Conservation (phyloP, 30 jellyfish, hydroid and myxozoan species). For the Aurelia aurita region DNA sequence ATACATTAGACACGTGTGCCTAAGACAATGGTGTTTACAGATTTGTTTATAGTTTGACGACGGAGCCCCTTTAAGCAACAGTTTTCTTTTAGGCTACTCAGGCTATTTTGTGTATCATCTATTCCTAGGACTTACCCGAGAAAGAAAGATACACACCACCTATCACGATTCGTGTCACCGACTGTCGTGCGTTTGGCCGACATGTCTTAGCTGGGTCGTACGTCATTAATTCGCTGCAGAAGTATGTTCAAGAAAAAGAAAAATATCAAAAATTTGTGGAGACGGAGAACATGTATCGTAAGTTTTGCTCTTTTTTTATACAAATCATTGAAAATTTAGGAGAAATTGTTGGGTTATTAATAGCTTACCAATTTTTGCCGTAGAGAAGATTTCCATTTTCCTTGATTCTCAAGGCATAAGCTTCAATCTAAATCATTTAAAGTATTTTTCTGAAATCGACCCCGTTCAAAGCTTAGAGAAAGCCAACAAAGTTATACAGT, state of each 20-base stretch:
- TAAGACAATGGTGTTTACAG: too few species aligned
- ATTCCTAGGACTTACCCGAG: constrained; percentile 57
- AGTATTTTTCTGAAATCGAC: too few species aligned
- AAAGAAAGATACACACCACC: constrained; percentile 68
- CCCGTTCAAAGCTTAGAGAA: too few species aligned
- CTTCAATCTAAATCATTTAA: too few species aligned
- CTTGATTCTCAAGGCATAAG: too few species aligned
- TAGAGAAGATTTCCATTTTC: not conserved
- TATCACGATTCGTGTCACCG: constrained; percentile 66
- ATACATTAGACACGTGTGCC: too few species aligned
- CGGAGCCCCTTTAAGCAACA: too few species aligned
- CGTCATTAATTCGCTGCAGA: constrained; percentile 54
- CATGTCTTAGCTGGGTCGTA: constrained; percentile 70
- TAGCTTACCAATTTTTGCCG: not conserved
- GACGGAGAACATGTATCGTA: not conserved
- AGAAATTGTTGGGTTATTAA: too few species aligned
- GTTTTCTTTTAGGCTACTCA: too few species aligned
- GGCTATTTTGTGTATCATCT: not conserved
- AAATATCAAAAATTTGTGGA: not conserved
- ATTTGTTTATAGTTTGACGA: too few species aligned
- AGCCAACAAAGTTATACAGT: too few species aligned
- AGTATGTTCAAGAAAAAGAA: constrained; percentile 12
- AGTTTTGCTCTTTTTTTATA: not conserved
- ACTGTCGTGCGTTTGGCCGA: constrained; percentile 75
- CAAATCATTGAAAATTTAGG: too few species aligned